phyloP scores from a whole-genome alignment of 2,113 vertebrate species.

The Chaenocephalus aceratus region DNA sequence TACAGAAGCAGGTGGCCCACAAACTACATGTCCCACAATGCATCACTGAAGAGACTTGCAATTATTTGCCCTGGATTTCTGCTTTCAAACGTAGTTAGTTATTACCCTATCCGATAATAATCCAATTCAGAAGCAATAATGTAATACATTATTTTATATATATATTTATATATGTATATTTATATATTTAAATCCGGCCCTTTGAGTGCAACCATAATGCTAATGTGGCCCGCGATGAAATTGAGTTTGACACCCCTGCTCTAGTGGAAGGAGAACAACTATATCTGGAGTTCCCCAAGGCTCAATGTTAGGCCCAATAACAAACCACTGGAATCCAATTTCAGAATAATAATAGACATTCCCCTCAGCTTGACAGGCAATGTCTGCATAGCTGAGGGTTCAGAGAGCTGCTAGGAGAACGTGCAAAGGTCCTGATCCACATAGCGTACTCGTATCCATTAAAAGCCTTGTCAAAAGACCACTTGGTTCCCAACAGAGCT shows the following conservation, averaged over 20 bases:
- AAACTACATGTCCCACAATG: too few relatives aligned
- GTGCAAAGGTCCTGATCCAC: constrained; percentile 68
- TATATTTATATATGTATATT: too few relatives aligned
- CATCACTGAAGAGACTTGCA: too few relatives aligned
- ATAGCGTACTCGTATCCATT: constrained; percentile 69
- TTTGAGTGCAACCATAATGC: too few relatives aligned
- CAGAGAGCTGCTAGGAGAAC: constrained; percentile 36
- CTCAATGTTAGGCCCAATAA: constrained; percentile 41
- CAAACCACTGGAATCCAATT: constrained; percentile 51
- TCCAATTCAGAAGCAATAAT: too few relatives aligned
- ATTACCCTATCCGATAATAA: too few relatives aligned
- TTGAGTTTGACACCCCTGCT: background rate
- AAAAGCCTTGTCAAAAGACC: constrained; percentile 72
- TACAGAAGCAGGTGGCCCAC: too few relatives aligned
- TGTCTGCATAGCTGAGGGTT: constrained; percentile 42
- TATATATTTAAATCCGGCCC: too few relatives aligned
- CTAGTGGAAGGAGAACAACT: background rate
- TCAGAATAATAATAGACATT: constrained; percentile 54
- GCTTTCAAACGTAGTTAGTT: too few relatives aligned
- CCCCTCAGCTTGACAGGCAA: constrained; percentile 33
- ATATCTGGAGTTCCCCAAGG: constrained; percentile 48
- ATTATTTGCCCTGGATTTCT: too few relatives aligned
- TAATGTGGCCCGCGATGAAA: too few relatives aligned
- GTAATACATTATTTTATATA: too few relatives aligned
- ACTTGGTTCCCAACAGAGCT: constrained; percentile 72